Conservation (phyloP, 64 coral and sea anemone genomes). For the Stichodactyla mertensii region DNA sequence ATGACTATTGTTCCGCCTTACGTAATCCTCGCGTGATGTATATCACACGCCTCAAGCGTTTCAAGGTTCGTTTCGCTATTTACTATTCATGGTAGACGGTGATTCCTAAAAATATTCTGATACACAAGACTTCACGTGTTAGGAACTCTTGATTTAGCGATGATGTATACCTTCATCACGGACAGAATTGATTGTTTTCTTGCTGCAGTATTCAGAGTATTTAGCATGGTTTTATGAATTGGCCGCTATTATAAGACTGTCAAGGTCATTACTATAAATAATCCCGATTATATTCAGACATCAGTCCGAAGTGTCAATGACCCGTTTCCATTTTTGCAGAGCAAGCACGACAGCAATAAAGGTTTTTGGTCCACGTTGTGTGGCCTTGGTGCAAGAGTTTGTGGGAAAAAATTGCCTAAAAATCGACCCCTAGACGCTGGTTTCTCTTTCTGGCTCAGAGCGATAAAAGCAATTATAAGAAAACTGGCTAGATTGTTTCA, state of each 20-base stretch:
- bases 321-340: background rate
- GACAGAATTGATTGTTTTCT: too few relatives aligned
- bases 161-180: too few relatives aligned
- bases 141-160: too few relatives aligned
- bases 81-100: too few relatives aligned
- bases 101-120: background rate
- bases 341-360: background rate
- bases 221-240: too few relatives aligned
- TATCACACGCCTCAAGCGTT: background rate
- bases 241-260: background rate
- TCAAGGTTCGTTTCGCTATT: conserved; percentile 1
- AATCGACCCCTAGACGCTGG: too few relatives aligned
- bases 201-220: too few relatives aligned
- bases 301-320: background rate
- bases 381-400: background rate
- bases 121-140: background rate
- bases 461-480: too few relatives aligned
- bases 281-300: background rate
- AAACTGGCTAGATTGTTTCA: too few relatives aligned
- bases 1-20: background rate
- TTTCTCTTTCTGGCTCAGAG: too few relatives aligned
- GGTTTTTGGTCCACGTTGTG: background rate
- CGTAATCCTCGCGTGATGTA: background rate
- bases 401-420: too few relatives aligned
- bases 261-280: background rate